Percentiles rank a stretch among this genome's conserved stretches.
Conservation (phyloP, 2,797 vertebrate genomes). For the Salmo trutta region DNA sequence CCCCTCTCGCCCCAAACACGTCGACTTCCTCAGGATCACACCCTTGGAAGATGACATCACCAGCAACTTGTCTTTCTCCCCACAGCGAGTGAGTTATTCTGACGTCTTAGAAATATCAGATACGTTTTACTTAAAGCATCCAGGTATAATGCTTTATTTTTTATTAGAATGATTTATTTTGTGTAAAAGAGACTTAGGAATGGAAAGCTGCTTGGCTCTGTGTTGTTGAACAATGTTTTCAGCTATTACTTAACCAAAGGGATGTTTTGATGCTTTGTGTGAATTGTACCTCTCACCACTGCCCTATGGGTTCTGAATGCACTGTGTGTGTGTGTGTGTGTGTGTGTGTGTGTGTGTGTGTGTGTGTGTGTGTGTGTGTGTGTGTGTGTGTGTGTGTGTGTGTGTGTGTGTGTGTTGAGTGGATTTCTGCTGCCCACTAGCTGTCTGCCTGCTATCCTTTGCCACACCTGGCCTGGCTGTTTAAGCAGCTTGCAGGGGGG, state of each 20-base stretch:
- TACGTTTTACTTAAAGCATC: no score
- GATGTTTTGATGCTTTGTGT: no score
- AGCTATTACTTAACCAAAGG: no score
- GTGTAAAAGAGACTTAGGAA: no score
- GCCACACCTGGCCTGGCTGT: neutral
- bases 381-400: neutral
- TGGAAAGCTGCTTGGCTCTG: no score
- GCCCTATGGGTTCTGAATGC: no score
- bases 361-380: neutral
- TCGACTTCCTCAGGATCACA: slow-evolving; percentile 66
- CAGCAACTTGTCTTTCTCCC: slow-evolving; percentile 30
- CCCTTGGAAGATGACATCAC: slow-evolving; percentile 59
- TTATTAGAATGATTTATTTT: no score
- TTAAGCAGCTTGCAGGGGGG: neutral
- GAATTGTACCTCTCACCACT: no score
- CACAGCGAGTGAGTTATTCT: slow-evolving; percentile 54
- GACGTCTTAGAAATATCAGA: neutral
- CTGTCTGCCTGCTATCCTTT: neutral
- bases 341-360: neutral
- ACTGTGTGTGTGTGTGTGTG: no score
- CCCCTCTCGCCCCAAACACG: slow-evolving; percentile 59
- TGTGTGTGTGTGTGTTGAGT: no score
- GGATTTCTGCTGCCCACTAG: neutral
- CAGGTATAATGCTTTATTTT: no score
- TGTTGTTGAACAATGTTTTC: no score